Percentiles rank a stretch among this genome's conserved stretches.
These are phyloP conservation scores for Nomada flava DNA, from an alignment of 2,888 invertebrate genomes.

Conservation along the genomic window DNA sequence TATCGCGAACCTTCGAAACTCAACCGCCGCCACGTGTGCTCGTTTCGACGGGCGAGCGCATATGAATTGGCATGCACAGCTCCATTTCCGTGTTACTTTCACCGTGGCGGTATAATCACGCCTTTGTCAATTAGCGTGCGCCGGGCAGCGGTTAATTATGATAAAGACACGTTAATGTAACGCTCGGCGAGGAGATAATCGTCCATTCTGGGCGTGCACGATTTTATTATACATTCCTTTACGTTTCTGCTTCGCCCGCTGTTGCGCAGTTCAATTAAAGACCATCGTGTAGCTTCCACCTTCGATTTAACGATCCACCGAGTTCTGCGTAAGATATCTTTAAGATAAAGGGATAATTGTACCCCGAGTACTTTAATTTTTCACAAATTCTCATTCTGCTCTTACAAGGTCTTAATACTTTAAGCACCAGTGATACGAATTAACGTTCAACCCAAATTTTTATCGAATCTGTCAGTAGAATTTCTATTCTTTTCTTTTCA, in stretches of 20 bases:
- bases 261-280: slow-evolving; percentile 2
- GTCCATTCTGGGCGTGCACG: slow-evolving; percentile 59
- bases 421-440: not conserved
- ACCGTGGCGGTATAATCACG: slow-evolving; percentile 59
- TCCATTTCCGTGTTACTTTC: slow-evolving; percentile 65
- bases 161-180: slow-evolving; percentile 69
- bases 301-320: slow-evolving; percentile 20
- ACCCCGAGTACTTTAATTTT: not conserved
- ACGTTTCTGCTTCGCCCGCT: slow-evolving; percentile 1
- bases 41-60: slow-evolving; percentile 25
- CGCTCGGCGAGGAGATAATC: slow-evolving; percentile 73
- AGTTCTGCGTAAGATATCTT: not conserved
- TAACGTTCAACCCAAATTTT: too few species aligned
- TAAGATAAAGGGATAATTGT: slow-evolving; percentile 9
- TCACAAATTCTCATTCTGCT: not conserved
- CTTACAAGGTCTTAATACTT: not conserved
- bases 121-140: slow-evolving; percentile 72
- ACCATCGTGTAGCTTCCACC: not conserved
- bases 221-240: slow-evolving; percentile 51
- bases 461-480: too few species aligned
- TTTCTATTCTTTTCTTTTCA: too few species aligned
- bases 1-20: slow-evolving; percentile 30
- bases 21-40: slow-evolving; percentile 38
- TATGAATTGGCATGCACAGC: slow-evolving; percentile 47
- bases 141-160: slow-evolving; percentile 74